These are phyloP conservation scores for Rotaria macrura DNA, from an alignment of 2,888 invertebrate species.

Conservation along the genomic window DNA sequence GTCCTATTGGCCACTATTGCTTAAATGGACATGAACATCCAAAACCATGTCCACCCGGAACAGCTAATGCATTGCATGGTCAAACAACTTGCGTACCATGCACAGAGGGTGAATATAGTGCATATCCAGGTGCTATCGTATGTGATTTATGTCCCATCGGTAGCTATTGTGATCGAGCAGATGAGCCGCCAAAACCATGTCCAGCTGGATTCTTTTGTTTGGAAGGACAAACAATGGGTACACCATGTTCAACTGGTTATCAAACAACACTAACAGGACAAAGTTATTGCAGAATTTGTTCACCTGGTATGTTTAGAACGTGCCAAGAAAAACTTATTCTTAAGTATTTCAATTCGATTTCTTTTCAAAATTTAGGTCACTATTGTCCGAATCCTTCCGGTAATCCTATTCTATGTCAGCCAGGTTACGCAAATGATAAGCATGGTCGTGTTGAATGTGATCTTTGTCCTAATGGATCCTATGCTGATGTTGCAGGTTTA, in stretches of 20 bases:
- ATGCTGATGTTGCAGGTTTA: background rate
- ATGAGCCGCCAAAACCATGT: conserved; percentile 40
- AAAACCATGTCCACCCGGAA: conserved; percentile 42
- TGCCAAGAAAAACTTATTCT: background rate
- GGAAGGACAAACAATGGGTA: background rate
- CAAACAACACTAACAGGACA: background rate
- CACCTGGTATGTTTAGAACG: background rate
- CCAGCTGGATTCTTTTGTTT: conserved; percentile 40
- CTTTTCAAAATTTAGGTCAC: background rate
- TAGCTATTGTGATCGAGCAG: conserved; percentile 44
- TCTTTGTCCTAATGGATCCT: background rate
- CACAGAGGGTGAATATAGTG: background rate
- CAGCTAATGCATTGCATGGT: conserved; percentile 33
- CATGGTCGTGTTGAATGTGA: background rate
- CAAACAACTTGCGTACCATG: conserved; percentile 39
- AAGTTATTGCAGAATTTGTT: background rate
- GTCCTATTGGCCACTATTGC: conserved; percentile 43
- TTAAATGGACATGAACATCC: conserved; percentile 42
- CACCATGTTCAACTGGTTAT: background rate
- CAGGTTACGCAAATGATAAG: background rate
- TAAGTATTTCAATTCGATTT: background rate
- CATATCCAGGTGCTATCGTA: conserved; percentile 36
- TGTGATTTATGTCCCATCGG: conserved; percentile 44
- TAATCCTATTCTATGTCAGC: background rate
- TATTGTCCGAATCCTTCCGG: background rate